Evolutionary conservation across 2,888 invertebrate genomes (phyloP).

Genomic region (Gastrophysa polygoni): DNA sequence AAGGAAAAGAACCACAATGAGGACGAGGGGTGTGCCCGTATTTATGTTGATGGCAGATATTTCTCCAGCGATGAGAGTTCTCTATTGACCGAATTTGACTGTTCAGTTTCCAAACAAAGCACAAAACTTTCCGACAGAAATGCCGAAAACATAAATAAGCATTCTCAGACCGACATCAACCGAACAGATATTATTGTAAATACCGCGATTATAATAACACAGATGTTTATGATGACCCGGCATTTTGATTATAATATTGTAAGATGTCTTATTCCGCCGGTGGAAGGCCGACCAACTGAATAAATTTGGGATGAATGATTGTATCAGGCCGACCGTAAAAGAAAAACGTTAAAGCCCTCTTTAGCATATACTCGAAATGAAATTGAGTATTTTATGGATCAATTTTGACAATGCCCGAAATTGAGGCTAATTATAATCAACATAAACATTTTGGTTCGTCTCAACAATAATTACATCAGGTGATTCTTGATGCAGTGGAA

Average conservation of each 20-base stretch:
- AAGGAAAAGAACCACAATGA: conserved; percentile 15
- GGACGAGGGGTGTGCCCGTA: conserved; percentile 25
- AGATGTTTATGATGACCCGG: conserved; percentile 42
- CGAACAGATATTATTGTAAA: conserved; percentile 43
- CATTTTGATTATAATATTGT: conserved; percentile 38
- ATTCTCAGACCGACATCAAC: conserved; percentile 33
- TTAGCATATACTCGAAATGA: not conserved
- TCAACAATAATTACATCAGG: not conserved
- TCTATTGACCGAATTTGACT: conserved; percentile 35
- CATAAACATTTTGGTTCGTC: not conserved
- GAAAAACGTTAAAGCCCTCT: not conserved
- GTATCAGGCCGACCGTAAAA: not conserved
- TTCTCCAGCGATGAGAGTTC: conserved; percentile 36
- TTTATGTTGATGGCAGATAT: conserved; percentile 35
- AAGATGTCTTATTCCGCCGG: conserved; percentile 32
- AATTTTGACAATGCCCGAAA: not conserved
- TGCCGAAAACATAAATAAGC: conserved; percentile 50
- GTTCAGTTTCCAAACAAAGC: conserved; percentile 39
- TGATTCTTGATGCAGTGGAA: not conserved
- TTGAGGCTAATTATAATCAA: not conserved
- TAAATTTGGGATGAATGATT: conserved; percentile 7
- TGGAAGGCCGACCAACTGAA: conserved; percentile 16
- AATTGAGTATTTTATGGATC: conserved; percentile 1
- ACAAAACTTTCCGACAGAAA: conserved; percentile 47
- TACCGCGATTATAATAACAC: conserved; percentile 45